phyloP scores from a whole-genome alignment of 2,888 invertebrate species.

The Zaprionus obscuricornis region DNA sequence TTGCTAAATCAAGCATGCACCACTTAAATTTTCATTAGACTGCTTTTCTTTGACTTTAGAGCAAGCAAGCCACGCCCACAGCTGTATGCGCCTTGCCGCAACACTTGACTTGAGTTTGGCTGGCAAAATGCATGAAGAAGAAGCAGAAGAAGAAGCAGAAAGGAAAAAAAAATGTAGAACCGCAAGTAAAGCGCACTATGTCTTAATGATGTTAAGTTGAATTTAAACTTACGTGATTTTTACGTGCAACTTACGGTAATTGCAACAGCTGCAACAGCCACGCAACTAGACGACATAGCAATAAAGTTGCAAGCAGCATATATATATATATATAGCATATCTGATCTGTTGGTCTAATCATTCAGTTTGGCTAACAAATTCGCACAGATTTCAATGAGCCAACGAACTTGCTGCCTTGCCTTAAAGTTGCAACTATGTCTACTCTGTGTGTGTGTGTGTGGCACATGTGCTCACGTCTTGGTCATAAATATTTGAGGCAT shows the following conservation, averaged over 20 bases:
- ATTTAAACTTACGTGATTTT: conserved; percentile 77
- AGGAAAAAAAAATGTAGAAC: conserved; percentile 10
- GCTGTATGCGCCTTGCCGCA: conserved; percentile 6
- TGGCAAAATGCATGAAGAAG: neutral
- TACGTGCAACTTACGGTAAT: conserved; percentile 66
- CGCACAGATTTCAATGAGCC: too few species aligned
- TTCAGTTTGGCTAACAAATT: too few species aligned
- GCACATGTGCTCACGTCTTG: conserved; percentile 75
- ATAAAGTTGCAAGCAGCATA: too few species aligned
- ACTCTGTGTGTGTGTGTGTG: conserved; percentile 14
- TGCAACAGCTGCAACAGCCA: conserved; percentile 38
- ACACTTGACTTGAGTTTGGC: conserved; percentile 1
- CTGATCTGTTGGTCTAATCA: conserved; percentile 16
- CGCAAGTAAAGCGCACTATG: conserved; percentile 71
- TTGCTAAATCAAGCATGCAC: conserved; percentile 76
- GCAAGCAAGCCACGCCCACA: neutral
- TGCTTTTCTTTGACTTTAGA: conserved; percentile 56
- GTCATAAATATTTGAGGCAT: conserved; percentile 69
- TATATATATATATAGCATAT: too few species aligned
- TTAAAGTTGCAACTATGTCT: too few species aligned
- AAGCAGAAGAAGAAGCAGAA: conserved; percentile 9
- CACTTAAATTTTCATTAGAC: conserved; percentile 79
- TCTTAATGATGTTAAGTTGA: conserved; percentile 77
- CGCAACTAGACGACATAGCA: too few species aligned
- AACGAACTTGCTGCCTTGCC: too few species aligned